Evolutionary conservation across 2,888 invertebrate genomes (phyloP), one percentile per base, ranked within the genome.

Genomic region (Diogma glabrata): DNA sequence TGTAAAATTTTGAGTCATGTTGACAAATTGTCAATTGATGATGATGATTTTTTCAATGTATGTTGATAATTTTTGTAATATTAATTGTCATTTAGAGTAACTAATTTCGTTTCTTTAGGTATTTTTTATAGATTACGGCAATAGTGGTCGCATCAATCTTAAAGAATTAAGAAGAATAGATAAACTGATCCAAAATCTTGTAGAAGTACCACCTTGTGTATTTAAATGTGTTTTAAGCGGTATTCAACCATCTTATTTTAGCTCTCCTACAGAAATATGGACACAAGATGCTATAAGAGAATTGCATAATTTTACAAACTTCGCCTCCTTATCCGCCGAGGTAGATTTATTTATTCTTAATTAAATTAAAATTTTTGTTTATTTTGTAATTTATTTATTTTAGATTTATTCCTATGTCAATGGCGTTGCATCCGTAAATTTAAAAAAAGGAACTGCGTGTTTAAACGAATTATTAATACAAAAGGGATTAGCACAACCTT

Each of bases 101-200:
- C n/a, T n/a, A n/a, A n/a, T n/a, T n/a, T n/a, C n/a, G n/a, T n/a
- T n/a, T n/a, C n/a, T n/a, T n/a, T n/a, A n/a, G 78, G 78, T 91
- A 4, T 72, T 78, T 49, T 90, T 83, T 64, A 78, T 92, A 49
- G 93, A 94, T 70, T 84, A 77, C 65, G 93, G 93, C 14, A 78
- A 79, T 58, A 70, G 64, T 16, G 74, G 3, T 17, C 16, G 10
- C 10, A 24, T 46, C 3, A 46, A 46, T 16, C 24, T 46, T 46
- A 16, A 14, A 12, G 46, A 46, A 24, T 26, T 46, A 16, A 23
- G 46, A 16, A 14, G 16, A 14, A 55, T 63, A 1, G 49, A 59
- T 3, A n/a, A n/a, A n/a, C n/a, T n/a, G n/a, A n/a, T n/a, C n/a
- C n/a, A n/a, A n/a, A 55, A 62, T 3, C 52, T 61, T 10, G 23